Evolutionary conservation across 2,797 vertebrate species (phyloP).

Genomic region (Micropoecilia bifurca): DNA sequence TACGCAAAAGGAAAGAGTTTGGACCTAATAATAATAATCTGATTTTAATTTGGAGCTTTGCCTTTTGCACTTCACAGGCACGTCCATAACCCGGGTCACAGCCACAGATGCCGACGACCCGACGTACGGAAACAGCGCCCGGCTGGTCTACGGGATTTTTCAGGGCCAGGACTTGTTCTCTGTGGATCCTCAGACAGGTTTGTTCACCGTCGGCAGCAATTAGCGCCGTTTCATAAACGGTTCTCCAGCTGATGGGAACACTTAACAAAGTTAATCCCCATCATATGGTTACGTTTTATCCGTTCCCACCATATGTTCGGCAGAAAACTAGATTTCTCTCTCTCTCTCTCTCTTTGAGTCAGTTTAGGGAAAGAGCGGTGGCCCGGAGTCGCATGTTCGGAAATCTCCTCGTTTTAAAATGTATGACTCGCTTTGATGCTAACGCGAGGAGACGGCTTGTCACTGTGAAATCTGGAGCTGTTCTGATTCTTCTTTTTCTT

Average conservation of each 20-base stretch:
- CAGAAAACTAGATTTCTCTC: slow-evolving; percentile 3
- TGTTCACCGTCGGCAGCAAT: slow-evolving; percentile 6
- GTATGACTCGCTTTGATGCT: slow-evolving; percentile 48
- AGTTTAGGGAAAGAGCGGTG: slow-evolving; percentile 18
- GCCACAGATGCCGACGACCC: slow-evolving; percentile 96
- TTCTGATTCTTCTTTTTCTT: slow-evolving; percentile 22
- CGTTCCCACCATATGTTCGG: slow-evolving; percentile 43
- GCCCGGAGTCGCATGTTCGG: slow-evolving; percentile 30
- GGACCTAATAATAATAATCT: neutral
- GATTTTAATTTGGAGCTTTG: slow-evolving; percentile 8
- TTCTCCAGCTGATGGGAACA: slow-evolving; percentile 27
- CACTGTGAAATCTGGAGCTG: slow-evolving; percentile 47
- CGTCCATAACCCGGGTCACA: slow-evolving; percentile 95
- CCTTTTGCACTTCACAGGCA: slow-evolving; percentile 80
- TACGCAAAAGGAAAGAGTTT: slow-evolving; percentile 21
- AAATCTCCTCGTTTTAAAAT: slow-evolving; percentile 30
- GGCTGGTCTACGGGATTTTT: slow-evolving; percentile 93
- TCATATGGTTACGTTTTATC: slow-evolving; percentile 23
- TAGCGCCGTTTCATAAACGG: slow-evolving; percentile 11
- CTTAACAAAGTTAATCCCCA: slow-evolving; percentile 38
- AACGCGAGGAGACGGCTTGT: slow-evolving; percentile 33
- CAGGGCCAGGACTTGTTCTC: slow-evolving; percentile 96
- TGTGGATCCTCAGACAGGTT: slow-evolving; percentile 95
- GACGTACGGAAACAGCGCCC: slow-evolving; percentile 95
- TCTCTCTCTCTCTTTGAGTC: neutral